Base-by-base conservation (phyloP, 2,888 invertebrate species). In the Amphiduros pacificus region DNA sequence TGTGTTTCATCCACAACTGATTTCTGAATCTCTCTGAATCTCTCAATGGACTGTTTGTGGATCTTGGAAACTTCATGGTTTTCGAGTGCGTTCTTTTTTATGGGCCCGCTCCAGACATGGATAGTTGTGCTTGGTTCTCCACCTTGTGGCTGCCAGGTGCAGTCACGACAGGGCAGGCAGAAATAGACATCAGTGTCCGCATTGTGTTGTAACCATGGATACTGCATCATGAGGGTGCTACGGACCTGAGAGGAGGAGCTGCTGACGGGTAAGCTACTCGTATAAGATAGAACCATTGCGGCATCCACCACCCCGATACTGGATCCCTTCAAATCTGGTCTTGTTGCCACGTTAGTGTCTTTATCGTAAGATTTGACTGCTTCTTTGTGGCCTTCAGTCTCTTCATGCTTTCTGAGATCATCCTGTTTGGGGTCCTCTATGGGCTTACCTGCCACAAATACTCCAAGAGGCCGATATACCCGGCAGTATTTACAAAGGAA, bases 371-470 rank as follows among this genome's bases (percentile, higher is more conserved):
- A 49, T 4, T 50, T 40, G 6, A 59, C 24, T 2, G 59, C 59
- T n/a, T 53, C 31, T 41, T 59, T 52, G 26, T 59, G 59, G 14
- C 59, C 59, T n/a, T 59, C 59, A 9, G 59, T 59, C 5, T 31
- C 59, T 27, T 59, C 52, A 41, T 59, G 59, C 22, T 59, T 52
- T 6, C 28, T 22, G 2, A 59, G 44, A 40, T 59, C 52, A 36
- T 32, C 52, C 28, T 51, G 26, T 28, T 52, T 59, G 6, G 53
- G 59, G 29, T 53, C 41, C 2, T 32, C 22, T 17, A 36, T 26
- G n/a, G 27, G 50, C 29, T 59, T 59, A 31, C 59, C 59, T 26
- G 41, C 32, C 3, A 53, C 59, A 52, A 51, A 59, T 28, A 52
- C 31, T 17, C 59, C 59, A 9, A 28, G 31, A 11, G 59, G 59